These are phyloP conservation scores for Tupaia chinensis DNA, from an alignment of 2,113 vertebrate genomes.

Conservation along the genomic window DNA sequence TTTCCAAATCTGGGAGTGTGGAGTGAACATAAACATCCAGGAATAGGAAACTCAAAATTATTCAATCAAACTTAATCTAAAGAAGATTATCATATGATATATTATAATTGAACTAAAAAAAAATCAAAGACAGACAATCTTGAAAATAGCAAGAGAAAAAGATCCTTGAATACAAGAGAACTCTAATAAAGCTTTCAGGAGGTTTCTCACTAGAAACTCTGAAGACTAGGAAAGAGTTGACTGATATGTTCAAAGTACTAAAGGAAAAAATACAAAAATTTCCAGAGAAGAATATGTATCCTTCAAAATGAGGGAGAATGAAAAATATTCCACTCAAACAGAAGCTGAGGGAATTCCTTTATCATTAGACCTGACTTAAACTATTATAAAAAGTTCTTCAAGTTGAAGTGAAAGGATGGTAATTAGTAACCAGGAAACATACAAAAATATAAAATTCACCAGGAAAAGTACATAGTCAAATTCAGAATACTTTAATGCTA, in stretches of 20 bases:
- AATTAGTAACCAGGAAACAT: background rate
- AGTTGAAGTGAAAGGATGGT: background rate
- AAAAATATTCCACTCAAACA: background rate
- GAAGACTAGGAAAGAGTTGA: background rate
- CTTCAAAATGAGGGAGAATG: background rate
- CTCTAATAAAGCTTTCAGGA: background rate
- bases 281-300: no score
- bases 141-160: background rate
- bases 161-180: background rate
- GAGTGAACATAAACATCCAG: background rate
- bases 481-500: background rate
- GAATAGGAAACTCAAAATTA: background rate
- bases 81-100: background rate
- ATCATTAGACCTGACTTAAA: no score
- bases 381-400: background rate
- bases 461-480: background rate
- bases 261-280: background rate
- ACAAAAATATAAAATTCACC: background rate
- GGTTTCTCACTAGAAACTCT: background rate
- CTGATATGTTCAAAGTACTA: background rate
- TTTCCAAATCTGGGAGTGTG: background rate
- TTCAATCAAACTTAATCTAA: background rate
- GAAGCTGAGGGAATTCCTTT: background rate
- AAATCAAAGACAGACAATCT: background rate
- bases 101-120: no score